Percentiles rank a stretch among this genome's conserved stretches.
These are phyloP conservation scores for Pocillopora damicornis DNA, from an alignment of 64 coral and sea anemone genomes.

Conservation along the genomic window DNA sequence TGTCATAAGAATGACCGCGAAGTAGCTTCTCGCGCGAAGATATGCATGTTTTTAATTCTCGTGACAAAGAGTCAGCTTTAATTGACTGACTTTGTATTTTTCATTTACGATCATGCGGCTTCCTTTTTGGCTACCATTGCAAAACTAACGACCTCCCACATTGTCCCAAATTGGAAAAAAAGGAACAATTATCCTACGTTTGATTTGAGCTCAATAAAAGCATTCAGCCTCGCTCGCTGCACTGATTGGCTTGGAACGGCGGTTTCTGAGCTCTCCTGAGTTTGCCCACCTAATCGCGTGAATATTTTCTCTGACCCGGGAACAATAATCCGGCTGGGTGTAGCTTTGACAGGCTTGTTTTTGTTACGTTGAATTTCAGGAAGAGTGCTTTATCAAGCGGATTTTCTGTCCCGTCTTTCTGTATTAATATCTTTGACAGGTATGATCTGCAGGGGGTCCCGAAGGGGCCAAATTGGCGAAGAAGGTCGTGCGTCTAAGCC, in stretches of 20 bases:
- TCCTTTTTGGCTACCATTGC: slow-evolving; percentile 58
- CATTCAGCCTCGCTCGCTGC: neutral
- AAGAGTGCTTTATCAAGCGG: slow-evolving; percentile 71
- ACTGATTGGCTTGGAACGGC: neutral
- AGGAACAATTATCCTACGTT: slow-evolving; percentile 34
- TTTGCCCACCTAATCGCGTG: slow-evolving; percentile 35
- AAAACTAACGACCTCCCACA: slow-evolving; percentile 77
- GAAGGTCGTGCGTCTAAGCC: slow-evolving; percentile 57
- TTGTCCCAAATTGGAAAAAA: slow-evolving; percentile 67
- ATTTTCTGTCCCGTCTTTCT: slow-evolving; percentile 74
- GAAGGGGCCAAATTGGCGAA: slow-evolving; percentile 54
- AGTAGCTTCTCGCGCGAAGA: neutral
- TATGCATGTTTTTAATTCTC: slow-evolving; percentile 16
- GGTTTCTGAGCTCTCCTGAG: neutral
- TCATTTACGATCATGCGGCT: slow-evolving; percentile 63
- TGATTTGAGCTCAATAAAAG: slow-evolving; percentile 8
- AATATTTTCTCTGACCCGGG: slow-evolving; percentile 53
- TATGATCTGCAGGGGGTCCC: slow-evolving; percentile 71
- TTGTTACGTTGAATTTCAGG: slow-evolving; percentile 52
- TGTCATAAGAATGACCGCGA: neutral
- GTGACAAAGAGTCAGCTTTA: slow-evolving; percentile 39
- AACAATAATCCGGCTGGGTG: slow-evolving; percentile 49
- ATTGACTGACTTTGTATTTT: slow-evolving; percentile 41
- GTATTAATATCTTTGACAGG: slow-evolving; percentile 80
- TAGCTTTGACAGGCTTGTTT: slow-evolving; percentile 51